phyloP scores from a whole-genome alignment of 2,113 vertebrate genomes.

The Siniperca chuatsi region DNA sequence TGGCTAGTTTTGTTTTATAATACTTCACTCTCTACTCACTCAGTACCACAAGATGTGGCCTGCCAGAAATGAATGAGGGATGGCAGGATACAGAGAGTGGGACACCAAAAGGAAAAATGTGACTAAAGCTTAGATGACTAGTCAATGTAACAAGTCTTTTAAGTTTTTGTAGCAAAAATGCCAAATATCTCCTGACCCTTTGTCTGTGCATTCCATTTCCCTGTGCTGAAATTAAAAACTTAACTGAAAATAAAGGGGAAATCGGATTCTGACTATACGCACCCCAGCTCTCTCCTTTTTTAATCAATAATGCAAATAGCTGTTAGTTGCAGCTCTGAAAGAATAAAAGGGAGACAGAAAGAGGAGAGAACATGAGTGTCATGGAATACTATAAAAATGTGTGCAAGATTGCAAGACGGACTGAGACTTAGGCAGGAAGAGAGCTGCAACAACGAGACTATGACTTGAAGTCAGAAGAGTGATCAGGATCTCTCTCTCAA shows the following conservation, averaged over 20 bases:
- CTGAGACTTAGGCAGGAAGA: neutral
- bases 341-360: neutral
- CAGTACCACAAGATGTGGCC: neutral
- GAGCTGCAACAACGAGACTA: constrained; percentile 42
- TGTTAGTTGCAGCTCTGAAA: neutral
- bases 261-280: neutral
- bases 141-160: neutral
- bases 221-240: neutral
- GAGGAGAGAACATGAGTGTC: neutral
- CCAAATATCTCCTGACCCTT: neutral
- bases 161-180: neutral
- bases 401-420: neutral
- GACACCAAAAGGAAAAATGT: neutral
- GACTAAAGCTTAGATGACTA: neutral
- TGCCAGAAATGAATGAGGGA: neutral
- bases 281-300: neutral
- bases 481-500: constrained; percentile 56
- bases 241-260: neutral
- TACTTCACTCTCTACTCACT: neutral
- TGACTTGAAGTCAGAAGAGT: constrained; percentile 33
- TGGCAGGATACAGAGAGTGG: no score
- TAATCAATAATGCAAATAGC: neutral
- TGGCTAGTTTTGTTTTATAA: neutral
- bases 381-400: neutral
- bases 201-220: neutral